Conservation (phyloP, 2,113 vertebrate genomes). For the Lucifuga dentata region DNA sequence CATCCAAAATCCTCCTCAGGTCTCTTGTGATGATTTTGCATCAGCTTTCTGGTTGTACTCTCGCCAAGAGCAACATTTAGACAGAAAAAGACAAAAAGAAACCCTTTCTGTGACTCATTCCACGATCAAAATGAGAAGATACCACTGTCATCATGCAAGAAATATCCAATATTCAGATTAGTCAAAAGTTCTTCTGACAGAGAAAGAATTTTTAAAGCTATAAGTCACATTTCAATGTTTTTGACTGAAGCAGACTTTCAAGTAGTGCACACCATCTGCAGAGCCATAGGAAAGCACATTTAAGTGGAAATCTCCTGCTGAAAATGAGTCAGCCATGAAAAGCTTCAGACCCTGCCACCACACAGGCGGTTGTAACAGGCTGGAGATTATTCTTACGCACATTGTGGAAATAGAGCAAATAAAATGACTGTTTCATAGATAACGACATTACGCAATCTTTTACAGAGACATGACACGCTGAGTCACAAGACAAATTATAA, state of each 20-base stretch:
- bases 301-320: background rate
- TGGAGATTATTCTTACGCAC: constrained; percentile 23
- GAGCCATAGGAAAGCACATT: background rate
- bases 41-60: constrained; percentile 9
- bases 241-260: background rate
- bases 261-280: background rate
- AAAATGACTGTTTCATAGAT: constrained; percentile 25
- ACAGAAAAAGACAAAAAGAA: constrained; percentile 2
- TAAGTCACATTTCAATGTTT: background rate
- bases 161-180: background rate
- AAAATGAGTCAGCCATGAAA: constrained; percentile 22
- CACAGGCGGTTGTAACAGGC: background rate
- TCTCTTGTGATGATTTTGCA: constrained; percentile 15
- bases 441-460: constrained; percentile 1
- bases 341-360: background rate
- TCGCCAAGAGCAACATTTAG: background rate
- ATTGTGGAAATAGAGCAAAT: background rate
- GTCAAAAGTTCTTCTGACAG: background rate
- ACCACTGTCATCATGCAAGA: background rate
- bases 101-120: background rate
- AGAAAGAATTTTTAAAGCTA: background rate
- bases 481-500: constrained; percentile 17
- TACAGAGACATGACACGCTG: background rate
- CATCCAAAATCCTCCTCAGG: background rate
- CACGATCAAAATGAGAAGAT: background rate